Percentiles rank a stretch among this genome's conserved stretches.
Conservation (phyloP, 1,140 invertebrate species). For the Zaprionus tsacasi region DNA sequence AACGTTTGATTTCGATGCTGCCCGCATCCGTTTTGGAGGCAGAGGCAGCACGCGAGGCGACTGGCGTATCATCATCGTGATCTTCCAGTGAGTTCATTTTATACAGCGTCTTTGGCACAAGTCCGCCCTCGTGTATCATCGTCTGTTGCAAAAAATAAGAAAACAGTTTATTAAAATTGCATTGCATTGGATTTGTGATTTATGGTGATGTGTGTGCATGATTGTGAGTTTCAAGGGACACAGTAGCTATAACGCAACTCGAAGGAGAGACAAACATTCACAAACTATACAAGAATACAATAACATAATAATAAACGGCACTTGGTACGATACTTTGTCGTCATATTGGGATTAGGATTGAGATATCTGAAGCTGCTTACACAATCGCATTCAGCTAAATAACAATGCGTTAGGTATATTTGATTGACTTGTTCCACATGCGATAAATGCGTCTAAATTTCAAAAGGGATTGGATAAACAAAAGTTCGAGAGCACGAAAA, state of each 20-base stretch:
- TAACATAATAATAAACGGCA: conserved; percentile 33
- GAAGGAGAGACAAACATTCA: conserved; percentile 14
- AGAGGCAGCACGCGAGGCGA: conserved; percentile 25
- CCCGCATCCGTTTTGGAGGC: conserved; percentile 11
- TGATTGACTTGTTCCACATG: conserved; percentile 80
- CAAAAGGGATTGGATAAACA: conserved; percentile 35
- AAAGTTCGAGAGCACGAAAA: conserved; percentile 46
- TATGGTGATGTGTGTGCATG: background rate
- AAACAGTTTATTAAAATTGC: background rate
- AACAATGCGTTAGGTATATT: conserved; percentile 82
- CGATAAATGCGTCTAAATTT: conserved; percentile 62
- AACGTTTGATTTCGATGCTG: conserved; percentile 35
- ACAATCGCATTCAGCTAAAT: conserved; percentile 84
- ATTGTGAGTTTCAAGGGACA: conserved; percentile 17
- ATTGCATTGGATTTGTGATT: background rate
- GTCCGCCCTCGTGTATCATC: conserved; percentile 92
- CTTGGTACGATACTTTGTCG: conserved; percentile 18
- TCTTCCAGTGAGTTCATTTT: conserved; percentile 89
- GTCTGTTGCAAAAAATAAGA: conserved; percentile 86
- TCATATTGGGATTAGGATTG: conserved; percentile 21
- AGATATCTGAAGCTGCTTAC: conserved; percentile 70
- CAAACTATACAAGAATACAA: conserved; percentile 19
- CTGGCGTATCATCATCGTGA: conserved; percentile 84
- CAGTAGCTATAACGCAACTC: too few relatives aligned
- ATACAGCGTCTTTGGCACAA: conserved; percentile 95